Percentiles rank a stretch among this genome's conserved stretches.
phyloP scores from a whole-genome alignment of 37 sponge, comb jelly and placozoan genomes.

The Cliona cf. orientalis region DNA sequence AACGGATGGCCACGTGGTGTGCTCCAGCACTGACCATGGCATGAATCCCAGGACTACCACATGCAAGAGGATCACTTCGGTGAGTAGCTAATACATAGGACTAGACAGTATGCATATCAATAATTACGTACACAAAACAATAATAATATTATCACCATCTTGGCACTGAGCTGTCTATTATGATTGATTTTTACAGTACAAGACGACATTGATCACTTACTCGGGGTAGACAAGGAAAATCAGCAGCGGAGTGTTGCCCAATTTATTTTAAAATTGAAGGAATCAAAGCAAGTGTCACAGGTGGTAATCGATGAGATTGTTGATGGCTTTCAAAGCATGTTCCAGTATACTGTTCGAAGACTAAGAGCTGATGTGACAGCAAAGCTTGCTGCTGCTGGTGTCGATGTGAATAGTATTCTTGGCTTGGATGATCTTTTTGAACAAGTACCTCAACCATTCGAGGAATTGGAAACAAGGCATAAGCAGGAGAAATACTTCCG shows the following conservation, averaged over 20 bases:
- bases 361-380: conserved; percentile 7
- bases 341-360: conserved; percentile 4
- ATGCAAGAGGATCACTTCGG: no score
- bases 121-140: no score
- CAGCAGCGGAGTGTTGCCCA: conserved; percentile 8
- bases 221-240: no score
- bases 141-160: no score
- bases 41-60: no score
- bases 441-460: conserved; percentile 14
- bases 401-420: background rate
- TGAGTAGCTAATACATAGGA: no score
- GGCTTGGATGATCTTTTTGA: conserved; percentile 9
- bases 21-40: no score
- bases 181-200: no score
- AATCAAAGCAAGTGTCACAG: conserved; percentile 16
- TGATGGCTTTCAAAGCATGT: conserved; percentile 10
- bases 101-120: no score
- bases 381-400: conserved; percentile 21
- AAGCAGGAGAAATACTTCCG: conserved; percentile 22
- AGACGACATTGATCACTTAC: no score
- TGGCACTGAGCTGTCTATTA: no score
- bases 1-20: no score
- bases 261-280: conserved; percentile 26
- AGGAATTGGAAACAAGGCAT: conserved; percentile 21
- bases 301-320: conserved; percentile 29